A percentile compares a stretch with the other conserved stretches of the same genome.
Evolutionary conservation across 2,888 invertebrate genomes (phyloP).

Genomic region (Diploptera punctata): DNA sequence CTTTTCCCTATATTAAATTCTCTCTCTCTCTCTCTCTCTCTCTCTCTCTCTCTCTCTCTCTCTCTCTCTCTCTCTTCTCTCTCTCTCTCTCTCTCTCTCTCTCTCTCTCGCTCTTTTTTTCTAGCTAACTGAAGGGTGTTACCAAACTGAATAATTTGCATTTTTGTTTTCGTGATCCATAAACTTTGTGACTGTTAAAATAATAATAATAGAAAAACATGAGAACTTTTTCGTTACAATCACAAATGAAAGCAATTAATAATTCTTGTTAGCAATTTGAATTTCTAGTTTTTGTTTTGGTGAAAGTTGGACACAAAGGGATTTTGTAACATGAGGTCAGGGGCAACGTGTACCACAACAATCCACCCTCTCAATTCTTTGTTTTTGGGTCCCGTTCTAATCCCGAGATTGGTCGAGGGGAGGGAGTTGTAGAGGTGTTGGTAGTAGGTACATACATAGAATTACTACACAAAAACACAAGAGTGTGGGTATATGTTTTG

Average conservation of each 20-base stretch:
- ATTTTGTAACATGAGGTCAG: slow-evolving; percentile 14
- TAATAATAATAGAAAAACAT: background rate
- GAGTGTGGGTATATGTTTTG: background rate
- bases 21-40: background rate
- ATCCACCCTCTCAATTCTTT: background rate
- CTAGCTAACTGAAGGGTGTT: background rate
- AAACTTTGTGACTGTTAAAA: background rate
- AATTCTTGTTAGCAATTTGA: slow-evolving; percentile 26
- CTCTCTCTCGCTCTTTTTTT: too few species aligned
- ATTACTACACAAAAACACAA: background rate
- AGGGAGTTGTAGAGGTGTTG: background rate
- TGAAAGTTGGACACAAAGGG: background rate
- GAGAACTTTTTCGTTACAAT: background rate
- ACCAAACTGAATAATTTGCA: background rate
- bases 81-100: too few species aligned
- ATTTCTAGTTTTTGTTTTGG: slow-evolving; percentile 10
- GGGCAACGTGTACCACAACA: background rate
- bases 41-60: too few species aligned
- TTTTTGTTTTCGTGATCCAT: background rate
- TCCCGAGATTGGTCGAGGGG: background rate
- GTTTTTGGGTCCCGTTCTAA: background rate
- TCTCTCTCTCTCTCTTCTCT: too few species aligned
- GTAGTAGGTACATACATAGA: background rate
- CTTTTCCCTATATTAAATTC: background rate
- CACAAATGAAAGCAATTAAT: slow-evolving; percentile 22